Evolutionary conservation across 2,888 invertebrate species (phyloP).

Genomic region (Neocrepidodera transversa): DNA sequence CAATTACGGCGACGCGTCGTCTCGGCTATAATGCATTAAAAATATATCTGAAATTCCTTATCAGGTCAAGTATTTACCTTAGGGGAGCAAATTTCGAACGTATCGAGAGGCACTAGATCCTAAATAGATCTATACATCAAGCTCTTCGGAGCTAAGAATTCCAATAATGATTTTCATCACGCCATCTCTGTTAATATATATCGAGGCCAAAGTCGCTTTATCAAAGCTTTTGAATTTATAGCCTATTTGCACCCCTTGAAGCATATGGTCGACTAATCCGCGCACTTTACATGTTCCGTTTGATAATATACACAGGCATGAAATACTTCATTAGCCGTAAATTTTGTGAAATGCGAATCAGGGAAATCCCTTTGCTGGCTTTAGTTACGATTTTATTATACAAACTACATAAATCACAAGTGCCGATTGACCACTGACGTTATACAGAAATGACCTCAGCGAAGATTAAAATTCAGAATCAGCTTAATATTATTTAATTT

Average conservation of each 20-base stretch:
- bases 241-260: conserved; percentile 36
- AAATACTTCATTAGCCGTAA: conserved; percentile 18
- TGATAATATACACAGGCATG: conserved; percentile 17
- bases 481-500: too few species aligned
- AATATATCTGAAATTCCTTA: neutral
- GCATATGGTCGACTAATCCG: conserved; percentile 29
- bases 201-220: conserved; percentile 30
- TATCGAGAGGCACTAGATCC: neutral
- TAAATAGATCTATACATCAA: neutral
- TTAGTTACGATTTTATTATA: conserved; percentile 10
- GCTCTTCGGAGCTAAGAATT: conserved; percentile 26
- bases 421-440: neutral
- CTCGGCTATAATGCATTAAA: neutral
- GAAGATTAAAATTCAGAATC: too few species aligned
- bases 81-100: neutral
- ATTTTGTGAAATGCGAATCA: neutral
- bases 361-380: neutral
- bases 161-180: conserved; percentile 38
- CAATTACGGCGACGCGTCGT: too few species aligned
- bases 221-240: conserved; percentile 39
- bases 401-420: conserved; percentile 1
- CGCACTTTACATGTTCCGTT: conserved; percentile 25
- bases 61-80: neutral
- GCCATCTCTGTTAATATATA: conserved; percentile 25
- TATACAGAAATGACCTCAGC: too few species aligned